phyloP scores from a whole-genome alignment of 2,797 vertebrate genomes.

The Sitta carolinensis region DNA sequence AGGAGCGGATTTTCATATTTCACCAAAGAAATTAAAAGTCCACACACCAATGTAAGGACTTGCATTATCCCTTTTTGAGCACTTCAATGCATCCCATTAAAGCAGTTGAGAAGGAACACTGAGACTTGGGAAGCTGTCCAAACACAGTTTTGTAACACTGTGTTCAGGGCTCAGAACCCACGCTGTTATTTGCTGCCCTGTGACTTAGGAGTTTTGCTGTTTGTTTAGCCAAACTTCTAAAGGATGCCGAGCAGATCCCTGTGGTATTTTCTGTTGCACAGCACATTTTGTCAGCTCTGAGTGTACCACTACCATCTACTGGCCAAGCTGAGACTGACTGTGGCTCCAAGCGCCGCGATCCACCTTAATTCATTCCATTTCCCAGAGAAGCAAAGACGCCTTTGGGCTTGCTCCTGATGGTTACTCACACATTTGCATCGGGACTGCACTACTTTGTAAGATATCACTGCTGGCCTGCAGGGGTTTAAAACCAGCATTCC shows the following conservation, averaged over 20 bases:
- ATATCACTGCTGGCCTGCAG: background rate
- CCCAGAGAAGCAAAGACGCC: background rate
- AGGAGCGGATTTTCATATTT: background rate
- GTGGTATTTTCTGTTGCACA: background rate
- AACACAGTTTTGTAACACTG: background rate
- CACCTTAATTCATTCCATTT: no score
- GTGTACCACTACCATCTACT: constrained; percentile 48
- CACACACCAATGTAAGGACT: background rate
- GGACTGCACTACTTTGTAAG: background rate
- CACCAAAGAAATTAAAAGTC: background rate
- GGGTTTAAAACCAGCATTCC: background rate
- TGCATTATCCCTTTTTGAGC: background rate
- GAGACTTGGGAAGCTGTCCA: background rate
- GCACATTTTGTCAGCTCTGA: background rate
- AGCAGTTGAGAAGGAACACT: background rate
- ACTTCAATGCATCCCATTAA: background rate
- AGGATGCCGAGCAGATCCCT: background rate
- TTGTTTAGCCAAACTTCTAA: background rate
- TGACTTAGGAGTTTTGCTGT: background rate
- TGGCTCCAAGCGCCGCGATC: background rate
- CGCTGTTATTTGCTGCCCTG: background rate
- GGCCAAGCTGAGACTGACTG: background rate
- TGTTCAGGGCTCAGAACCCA: background rate
- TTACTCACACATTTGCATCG: background rate
- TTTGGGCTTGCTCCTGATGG: background rate